phyloP scores from a whole-genome alignment of 2,888 invertebrate species.

The Leucoma salicis region DNA sequence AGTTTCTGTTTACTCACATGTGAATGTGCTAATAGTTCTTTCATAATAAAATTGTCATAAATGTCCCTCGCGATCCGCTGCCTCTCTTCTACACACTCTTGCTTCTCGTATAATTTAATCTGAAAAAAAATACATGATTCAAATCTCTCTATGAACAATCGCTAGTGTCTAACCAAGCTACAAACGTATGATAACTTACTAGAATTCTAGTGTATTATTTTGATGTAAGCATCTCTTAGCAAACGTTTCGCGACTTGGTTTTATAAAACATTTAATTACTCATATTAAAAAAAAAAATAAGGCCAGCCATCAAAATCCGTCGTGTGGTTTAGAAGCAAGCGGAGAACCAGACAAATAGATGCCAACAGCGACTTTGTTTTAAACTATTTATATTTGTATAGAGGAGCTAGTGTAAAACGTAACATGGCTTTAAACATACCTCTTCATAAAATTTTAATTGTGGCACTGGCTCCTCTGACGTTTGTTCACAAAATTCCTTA shows the following conservation, averaged over 20 bases:
- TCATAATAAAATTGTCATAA: slow-evolving; percentile 99
- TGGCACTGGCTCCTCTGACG: slow-evolving; percentile 97
- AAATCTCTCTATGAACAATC: not conserved
- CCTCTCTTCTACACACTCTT: slow-evolving; percentile 98
- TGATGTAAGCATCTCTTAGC: too few relatives aligned
- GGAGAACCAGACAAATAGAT: too few relatives aligned
- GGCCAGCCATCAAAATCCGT: too few relatives aligned
- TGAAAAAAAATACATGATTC: slow-evolving; percentile 65
- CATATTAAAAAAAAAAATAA: too few relatives aligned
- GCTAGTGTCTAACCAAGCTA: too few relatives aligned
- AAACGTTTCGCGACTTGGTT: too few relatives aligned
- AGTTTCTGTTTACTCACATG: slow-evolving; percentile 88
- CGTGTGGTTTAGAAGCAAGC: not conserved
- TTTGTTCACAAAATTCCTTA: slow-evolving; percentile 99
- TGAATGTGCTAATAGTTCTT: slow-evolving; percentile 98
- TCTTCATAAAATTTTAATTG: slow-evolving; percentile 99
- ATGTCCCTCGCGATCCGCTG: slow-evolving; percentile 97
- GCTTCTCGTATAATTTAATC: slow-evolving; percentile 99
- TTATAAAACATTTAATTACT: too few relatives aligned
- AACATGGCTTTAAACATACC: slow-evolving; percentile 79
- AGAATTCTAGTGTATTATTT: too few relatives aligned
- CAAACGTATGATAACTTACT: too few relatives aligned
- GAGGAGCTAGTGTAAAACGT: not conserved
- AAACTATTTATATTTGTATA: too few relatives aligned
- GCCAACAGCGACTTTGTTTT: too few relatives aligned